These are phyloP conservation scores for Anoplolepis gracilipes DNA, from an alignment of 1,140 invertebrate species.

Conservation along the genomic window DNA sequence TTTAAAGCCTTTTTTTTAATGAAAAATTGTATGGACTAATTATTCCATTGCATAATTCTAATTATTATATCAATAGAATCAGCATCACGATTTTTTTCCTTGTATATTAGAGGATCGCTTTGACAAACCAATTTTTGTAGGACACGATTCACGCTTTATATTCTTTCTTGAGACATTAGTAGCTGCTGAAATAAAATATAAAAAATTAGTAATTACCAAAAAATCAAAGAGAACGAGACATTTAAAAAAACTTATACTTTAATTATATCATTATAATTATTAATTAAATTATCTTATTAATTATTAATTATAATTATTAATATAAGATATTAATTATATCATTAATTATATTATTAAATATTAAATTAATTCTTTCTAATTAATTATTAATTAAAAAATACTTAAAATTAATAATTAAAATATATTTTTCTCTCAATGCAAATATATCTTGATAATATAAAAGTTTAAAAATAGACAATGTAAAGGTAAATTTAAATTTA, in stretches of 20 bases:
- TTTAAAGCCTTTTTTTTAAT: no score
- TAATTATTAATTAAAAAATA: not conserved
- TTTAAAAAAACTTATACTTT: not conserved
- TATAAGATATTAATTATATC: no score
- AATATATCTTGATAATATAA: not conserved
- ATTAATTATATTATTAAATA: no score
- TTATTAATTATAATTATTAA: not conserved
- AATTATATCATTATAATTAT: no score
- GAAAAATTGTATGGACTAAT: not conserved
- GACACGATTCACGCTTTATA: not conserved
- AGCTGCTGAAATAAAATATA: conserved; percentile 15
- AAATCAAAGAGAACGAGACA: not conserved
- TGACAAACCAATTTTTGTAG: not conserved
- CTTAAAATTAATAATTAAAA: conserved; percentile 12
- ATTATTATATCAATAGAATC: conserved; percentile 4
- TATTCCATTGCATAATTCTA: not conserved
- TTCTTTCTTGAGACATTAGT: conserved; percentile 6
- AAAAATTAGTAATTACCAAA: not conserved
- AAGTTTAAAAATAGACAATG: not conserved
- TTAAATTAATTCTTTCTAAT: no score
- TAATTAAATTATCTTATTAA: not conserved
- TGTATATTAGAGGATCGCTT: not conserved
- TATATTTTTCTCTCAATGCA: not conserved
- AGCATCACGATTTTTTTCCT: conserved; percentile 16
- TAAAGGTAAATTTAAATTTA: not conserved